phyloP scores from a whole-genome alignment of 2,888 invertebrate species.

The Himalopsyche anomala region DNA sequence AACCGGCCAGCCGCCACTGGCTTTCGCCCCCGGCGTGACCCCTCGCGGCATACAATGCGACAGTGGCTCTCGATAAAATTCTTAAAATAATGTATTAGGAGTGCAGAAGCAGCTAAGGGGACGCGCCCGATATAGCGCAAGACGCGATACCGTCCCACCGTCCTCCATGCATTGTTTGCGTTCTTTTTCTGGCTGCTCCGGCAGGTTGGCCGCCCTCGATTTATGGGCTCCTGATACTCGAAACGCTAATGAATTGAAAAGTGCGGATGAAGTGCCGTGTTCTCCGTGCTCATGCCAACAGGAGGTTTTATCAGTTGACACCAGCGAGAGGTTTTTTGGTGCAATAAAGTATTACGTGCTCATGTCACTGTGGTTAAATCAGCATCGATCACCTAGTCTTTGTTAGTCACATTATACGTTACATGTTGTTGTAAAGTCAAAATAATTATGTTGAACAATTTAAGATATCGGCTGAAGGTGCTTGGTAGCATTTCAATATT shows the following conservation, averaged over 20 bases:
- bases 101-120: constrained; percentile 60
- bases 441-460: too few relatives aligned
- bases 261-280: constrained; percentile 60
- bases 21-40: constrained; percentile 63
- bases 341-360: constrained; percentile 35
- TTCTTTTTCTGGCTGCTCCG: constrained; percentile 54
- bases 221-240: constrained; percentile 64
- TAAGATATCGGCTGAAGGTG: too few relatives aligned
- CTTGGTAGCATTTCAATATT: too few relatives aligned
- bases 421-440: too few relatives aligned
- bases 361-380: not conserved
- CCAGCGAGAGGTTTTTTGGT: constrained; percentile 38
- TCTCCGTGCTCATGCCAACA: constrained; percentile 44
- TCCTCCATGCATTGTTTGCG: constrained; percentile 57
- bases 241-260: constrained; percentile 66
- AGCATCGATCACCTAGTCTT: not conserved
- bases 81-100: constrained; percentile 66
- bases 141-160: constrained; percentile 54
- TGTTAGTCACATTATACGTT: not conserved
- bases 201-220: constrained; percentile 59
- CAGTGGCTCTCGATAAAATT: constrained; percentile 65
- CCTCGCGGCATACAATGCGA: constrained; percentile 65
- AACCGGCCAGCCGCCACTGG: constrained; percentile 52
- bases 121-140: constrained; percentile 60
- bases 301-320: constrained; percentile 57